A percentile compares a stretch with the other conserved stretches of the same genome.
These are phyloP conservation scores for Tinea pellionella DNA, from an alignment of 2,888 invertebrate genomes.

Conservation along the genomic window DNA sequence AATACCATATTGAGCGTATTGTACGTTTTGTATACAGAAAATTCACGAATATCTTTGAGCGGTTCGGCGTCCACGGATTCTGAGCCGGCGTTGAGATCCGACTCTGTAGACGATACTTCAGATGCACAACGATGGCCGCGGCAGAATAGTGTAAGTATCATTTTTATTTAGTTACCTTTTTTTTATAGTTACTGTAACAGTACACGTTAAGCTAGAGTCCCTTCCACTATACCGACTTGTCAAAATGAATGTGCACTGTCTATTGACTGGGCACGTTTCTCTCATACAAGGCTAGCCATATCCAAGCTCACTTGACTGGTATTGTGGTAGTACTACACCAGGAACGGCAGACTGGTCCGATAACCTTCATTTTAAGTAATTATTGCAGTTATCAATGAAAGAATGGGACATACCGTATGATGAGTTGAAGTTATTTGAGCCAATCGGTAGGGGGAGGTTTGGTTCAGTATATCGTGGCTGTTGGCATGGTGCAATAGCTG, in stretches of 20 bases:
- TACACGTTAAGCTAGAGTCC: no score
- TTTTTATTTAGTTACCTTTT: neutral
- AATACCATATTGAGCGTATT: no score
- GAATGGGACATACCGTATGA: constrained; percentile 99
- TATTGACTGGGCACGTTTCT: no score
- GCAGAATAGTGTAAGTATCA: constrained; percentile 80
- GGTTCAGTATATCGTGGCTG: constrained; percentile 94
- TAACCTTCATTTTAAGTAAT: no score
- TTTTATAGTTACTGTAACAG: no score
- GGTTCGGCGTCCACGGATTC: constrained; percentile 86
- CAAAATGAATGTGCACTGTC: no score
- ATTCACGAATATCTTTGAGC: constrained; percentile 78
- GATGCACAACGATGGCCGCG: constrained; percentile 74
- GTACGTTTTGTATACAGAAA: constrained; percentile 46
- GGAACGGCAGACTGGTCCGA: no score
- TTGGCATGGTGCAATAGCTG: constrained; percentile 98
- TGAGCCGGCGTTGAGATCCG: constrained; percentile 74
- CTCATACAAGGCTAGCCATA: no score
- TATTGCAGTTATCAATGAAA: constrained; percentile 80
- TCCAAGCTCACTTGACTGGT: no score
- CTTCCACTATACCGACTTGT: no score
- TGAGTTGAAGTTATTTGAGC: constrained; percentile 87
- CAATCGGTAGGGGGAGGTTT: constrained; percentile 92
- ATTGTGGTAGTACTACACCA: no score
- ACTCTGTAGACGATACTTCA: constrained; percentile 46